These are phyloP conservation scores for Thalassophryne amazonica DNA, from an alignment of 2,797 vertebrate genomes.

Conservation along the genomic window DNA sequence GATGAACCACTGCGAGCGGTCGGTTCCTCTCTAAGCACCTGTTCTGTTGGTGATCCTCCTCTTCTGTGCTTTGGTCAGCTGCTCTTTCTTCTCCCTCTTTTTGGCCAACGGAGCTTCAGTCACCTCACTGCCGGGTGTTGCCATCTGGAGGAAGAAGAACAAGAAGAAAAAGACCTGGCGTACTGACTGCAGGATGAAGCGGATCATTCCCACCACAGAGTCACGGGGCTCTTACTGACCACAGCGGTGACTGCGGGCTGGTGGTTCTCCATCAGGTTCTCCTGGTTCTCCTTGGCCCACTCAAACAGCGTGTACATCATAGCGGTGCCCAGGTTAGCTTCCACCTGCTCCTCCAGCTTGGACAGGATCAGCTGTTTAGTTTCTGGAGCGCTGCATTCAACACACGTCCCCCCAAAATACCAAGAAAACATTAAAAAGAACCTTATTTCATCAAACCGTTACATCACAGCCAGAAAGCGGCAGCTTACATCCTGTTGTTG, in stretches of 20 bases:
- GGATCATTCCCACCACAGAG: background rate
- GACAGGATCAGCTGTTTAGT: slow-evolving; percentile 86
- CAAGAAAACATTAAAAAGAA: too few relatives aligned
- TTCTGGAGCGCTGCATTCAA: slow-evolving; percentile 74
- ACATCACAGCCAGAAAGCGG: too few relatives aligned
- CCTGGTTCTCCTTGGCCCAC: slow-evolving; percentile 95
- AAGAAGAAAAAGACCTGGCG: too few relatives aligned
- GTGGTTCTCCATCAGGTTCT: slow-evolving; percentile 91
- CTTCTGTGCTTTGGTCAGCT: slow-evolving; percentile 96
- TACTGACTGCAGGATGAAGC: too few relatives aligned
- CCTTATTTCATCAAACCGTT: too few relatives aligned
- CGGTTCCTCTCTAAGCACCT: too few relatives aligned
- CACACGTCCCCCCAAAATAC: too few relatives aligned
- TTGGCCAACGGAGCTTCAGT: slow-evolving; percentile 70
- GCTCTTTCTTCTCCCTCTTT: slow-evolving; percentile 96
- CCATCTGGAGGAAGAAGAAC: slow-evolving; percentile 68
- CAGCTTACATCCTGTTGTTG: slow-evolving; percentile 92
- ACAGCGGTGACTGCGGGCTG: slow-evolving; percentile 76
- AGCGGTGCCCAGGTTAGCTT: slow-evolving; percentile 89
- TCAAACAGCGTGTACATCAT: slow-evolving; percentile 98
- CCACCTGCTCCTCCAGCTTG: slow-evolving; percentile 88
- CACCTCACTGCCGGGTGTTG: slow-evolving; percentile 73
- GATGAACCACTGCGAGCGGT: too few relatives aligned
- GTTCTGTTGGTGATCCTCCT: slow-evolving; percentile 90
- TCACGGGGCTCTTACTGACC: slow-evolving; percentile 68